Evolutionary conservation across 2,888 invertebrate genomes (phyloP), one percentile per base, ranked within the genome.

Genomic region (Epistrophella euchroma): DNA sequence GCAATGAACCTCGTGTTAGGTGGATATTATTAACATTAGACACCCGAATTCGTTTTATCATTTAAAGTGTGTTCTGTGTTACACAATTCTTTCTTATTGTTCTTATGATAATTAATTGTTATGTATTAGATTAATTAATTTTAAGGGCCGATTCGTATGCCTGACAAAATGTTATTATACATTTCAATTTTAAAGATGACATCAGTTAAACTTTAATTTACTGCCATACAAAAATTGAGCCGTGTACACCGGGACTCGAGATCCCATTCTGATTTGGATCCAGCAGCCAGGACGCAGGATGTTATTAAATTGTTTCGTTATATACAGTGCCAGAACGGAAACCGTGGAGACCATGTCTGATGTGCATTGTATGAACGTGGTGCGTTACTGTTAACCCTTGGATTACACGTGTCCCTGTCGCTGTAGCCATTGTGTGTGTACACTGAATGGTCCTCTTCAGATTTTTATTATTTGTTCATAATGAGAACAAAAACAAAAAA

Each of bases 251-350:
- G 4, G 4, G 22, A 50, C 22, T 13, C 22, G 2, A 52, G 25
- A 25, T 25, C 52, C 25, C 19, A 2, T 47, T 11, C 47, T 19
- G 47, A 47, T 47, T 47, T 4, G 13, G 0, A 6, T 2, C 25
- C 52, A 28, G 25, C 25, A 52, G 7, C 25, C 52, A 28, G 25
- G 52, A 52, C n/a, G 15, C 52, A 52, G n/a, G 52, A 19, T 43
- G 64, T 52, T 78, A 70, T 73, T 74, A 70, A 78, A 83, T 64
- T 78, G 68, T 62, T 78, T 62, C 62, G 78, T 47, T 73, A n/a
- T 73, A n/a, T n/a, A 74, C 68, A 68, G 60, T 83, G 56, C 32
- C 43, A 62, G 17, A 78, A 62, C 55, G 73, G 62, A 83, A 78
- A 70, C 62, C 45, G 47, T 77, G 66, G n/a, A 62, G 55, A 62